Conservation (phyloP, 2,113 vertebrate genomes). For the Pseudorhombus dupliciocellatus region DNA sequence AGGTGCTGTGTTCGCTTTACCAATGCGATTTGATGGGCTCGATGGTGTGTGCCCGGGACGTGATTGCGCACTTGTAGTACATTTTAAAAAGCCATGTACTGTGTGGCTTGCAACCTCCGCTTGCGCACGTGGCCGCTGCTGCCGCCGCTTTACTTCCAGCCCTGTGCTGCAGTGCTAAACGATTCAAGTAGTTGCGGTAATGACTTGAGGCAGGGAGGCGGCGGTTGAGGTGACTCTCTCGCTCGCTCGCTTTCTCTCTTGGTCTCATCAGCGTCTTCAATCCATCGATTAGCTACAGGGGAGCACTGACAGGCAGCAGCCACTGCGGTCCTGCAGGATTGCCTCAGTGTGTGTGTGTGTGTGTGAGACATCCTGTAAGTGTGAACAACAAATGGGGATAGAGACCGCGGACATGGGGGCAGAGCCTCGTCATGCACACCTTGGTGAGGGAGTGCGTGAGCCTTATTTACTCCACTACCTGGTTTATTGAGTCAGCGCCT, state of each 20-base stretch:
- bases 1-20: slow-evolving; percentile 34
- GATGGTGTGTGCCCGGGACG: background rate
- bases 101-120: slow-evolving; percentile 13
- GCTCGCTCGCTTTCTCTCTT: slow-evolving; percentile 23
- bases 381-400: slow-evolving; percentile 42
- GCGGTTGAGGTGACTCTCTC: slow-evolving; percentile 45
- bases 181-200: slow-evolving; percentile 55
- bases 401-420: slow-evolving; percentile 43
- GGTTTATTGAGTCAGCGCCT: slow-evolving; percentile 59
- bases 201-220: slow-evolving; percentile 44
- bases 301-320: slow-evolving; percentile 57
- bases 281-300: slow-evolving; percentile 64
- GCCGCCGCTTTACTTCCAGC: slow-evolving; percentile 17
- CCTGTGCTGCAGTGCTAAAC: slow-evolving; percentile 40
- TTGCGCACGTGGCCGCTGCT: slow-evolving; percentile 17
- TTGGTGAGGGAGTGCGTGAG: slow-evolving; percentile 31
- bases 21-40: slow-evolving; percentile 40
- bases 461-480: slow-evolving; percentile 65
- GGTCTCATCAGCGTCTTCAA: slow-evolving; percentile 55
- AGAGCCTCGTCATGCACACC: slow-evolving; percentile 49
- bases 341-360: slow-evolving; percentile 4
- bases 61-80: slow-evolving; percentile 32
- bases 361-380: slow-evolving; percentile 5
- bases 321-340: slow-evolving; percentile 58
- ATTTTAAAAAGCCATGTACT: slow-evolving; percentile 20